These are phyloP conservation scores for Ephydatia muelleri DNA, from an alignment of 37 sponge, comb jelly and placozoan species.

Conservation along the genomic window DNA sequence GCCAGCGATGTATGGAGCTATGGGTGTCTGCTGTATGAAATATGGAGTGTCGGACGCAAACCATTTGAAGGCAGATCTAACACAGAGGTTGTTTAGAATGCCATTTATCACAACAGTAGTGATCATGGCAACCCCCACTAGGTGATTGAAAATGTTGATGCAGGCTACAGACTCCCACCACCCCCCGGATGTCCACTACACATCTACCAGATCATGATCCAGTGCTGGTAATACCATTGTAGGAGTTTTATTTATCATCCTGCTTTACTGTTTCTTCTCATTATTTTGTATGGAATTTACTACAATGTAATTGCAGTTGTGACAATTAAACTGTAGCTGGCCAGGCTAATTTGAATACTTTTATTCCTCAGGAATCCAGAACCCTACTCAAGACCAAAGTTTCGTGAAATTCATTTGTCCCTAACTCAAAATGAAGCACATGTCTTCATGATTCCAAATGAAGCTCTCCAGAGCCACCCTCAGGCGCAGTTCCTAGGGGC, in stretches of 20 bases:
- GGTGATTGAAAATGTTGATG: not conserved
- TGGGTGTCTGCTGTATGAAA: not conserved
- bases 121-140: too few relatives aligned
- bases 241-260: too few relatives aligned
- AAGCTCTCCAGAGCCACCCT: too few relatives aligned
- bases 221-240: not conserved
- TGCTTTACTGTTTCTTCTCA: too few relatives aligned
- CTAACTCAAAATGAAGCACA: not conserved
- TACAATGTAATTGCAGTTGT: too few relatives aligned
- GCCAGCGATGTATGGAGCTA: not conserved
- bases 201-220: not conserved
- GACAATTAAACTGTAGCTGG: too few relatives aligned
- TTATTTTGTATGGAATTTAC: too few relatives aligned
- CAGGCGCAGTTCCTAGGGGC: too few relatives aligned
- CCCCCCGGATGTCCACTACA: not conserved
- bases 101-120: too few relatives aligned
- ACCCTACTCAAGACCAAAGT: not conserved
- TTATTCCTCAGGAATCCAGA: not conserved
- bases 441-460: not conserved
- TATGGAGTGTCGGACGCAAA: not conserved
- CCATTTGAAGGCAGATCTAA: not conserved
- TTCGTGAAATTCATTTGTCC: not conserved
- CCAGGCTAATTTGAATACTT: too few relatives aligned
- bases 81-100: not conserved
- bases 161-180: not conserved